Evolutionary conservation across 1,140 invertebrate species (phyloP).

Genomic region (Alviniconcha marisindica): DNA sequence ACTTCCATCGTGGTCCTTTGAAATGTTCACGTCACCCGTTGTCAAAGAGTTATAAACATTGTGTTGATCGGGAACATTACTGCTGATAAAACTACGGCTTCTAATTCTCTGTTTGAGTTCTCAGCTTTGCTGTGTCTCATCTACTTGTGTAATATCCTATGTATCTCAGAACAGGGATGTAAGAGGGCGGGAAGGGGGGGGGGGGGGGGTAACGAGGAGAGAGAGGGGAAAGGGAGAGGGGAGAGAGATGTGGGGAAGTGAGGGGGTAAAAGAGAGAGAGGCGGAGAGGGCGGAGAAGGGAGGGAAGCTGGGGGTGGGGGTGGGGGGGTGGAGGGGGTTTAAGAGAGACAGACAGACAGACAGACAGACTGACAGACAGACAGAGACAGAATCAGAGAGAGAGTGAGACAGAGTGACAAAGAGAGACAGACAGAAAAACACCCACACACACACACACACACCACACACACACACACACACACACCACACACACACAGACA

Average conservation of each 20-base stretch:
- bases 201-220: background rate
- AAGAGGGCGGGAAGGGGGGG: background rate
- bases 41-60: too few relatives aligned
- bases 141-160: too few relatives aligned
- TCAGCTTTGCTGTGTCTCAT: too few relatives aligned
- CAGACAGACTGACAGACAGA: background rate
- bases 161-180: background rate
- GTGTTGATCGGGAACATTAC: too few relatives aligned
- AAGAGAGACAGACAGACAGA: slow-evolving; percentile 11
- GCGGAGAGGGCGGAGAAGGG: background rate
- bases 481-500: too few relatives aligned
- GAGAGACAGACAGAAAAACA: background rate
- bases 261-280: background rate
- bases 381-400: background rate
- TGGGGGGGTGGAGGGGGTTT: background rate
- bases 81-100: too few relatives aligned
- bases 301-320: background rate
- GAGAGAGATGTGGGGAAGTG: background rate
- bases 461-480: too few relatives aligned
- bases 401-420: background rate
- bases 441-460: too few relatives aligned
- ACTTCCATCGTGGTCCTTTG: too few relatives aligned
- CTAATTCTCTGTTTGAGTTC: too few relatives aligned
- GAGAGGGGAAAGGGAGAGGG: background rate
- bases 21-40: too few relatives aligned